Conservation (phyloP, 2,797 vertebrate genomes). For the Acanthopagrus latus region DNA sequence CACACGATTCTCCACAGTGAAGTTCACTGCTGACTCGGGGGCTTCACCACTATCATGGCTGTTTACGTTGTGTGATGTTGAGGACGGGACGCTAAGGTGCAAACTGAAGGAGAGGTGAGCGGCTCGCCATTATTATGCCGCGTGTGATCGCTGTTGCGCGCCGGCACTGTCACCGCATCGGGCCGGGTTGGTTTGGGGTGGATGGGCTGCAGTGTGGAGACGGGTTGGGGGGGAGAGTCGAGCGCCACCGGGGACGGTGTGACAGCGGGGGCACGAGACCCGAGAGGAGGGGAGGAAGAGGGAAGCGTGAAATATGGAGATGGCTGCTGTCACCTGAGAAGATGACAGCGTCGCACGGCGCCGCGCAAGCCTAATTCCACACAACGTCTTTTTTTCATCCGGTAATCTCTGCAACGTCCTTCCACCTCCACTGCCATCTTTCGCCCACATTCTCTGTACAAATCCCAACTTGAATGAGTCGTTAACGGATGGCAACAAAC, state of each 20-base stretch:
- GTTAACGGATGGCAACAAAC: constrained; percentile 43
- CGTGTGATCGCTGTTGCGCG: constrained; percentile 40
- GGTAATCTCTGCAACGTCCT: constrained; percentile 15
- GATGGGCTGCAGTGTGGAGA: constrained; percentile 10
- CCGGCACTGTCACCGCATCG: constrained; percentile 19
- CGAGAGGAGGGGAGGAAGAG: constrained; percentile 18
- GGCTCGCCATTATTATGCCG: constrained; percentile 60
- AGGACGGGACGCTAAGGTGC: constrained; percentile 11
- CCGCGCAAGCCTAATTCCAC: constrained; percentile 30
- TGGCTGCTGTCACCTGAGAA: constrained; percentile 58
- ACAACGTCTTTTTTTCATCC: constrained; percentile 60
- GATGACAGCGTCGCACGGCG: constrained; percentile 13
- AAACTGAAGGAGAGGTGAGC: constrained; percentile 35
- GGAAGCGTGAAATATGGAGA: constrained; percentile 59
- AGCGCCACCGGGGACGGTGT: neutral
- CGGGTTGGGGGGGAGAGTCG: neutral
- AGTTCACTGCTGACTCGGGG: no score
- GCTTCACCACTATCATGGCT: neutral
- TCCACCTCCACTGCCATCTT: neutral
- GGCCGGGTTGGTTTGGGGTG: constrained; percentile 25
- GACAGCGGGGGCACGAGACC: constrained; percentile 43
- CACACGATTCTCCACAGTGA: no score
- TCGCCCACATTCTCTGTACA: constrained; percentile 10
- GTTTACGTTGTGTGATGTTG: constrained; percentile 8
- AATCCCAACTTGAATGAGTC: constrained; percentile 16